Evolutionary conservation across 2,113 vertebrate genomes (phyloP).

Genomic region (Phylloscopus trochiloides): DNA sequence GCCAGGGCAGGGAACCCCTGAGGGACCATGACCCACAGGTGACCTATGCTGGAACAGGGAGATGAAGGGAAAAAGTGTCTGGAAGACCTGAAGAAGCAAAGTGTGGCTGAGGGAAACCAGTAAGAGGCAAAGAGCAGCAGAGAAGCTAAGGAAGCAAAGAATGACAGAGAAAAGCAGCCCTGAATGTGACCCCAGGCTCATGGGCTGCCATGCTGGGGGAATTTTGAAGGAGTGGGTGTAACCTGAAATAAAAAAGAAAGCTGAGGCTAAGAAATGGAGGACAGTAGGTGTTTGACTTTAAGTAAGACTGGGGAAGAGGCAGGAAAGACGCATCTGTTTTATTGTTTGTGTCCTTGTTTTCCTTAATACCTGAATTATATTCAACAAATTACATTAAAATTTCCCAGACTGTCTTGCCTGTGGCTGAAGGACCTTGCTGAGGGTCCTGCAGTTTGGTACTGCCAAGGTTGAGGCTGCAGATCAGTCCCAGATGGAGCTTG

Average conservation of each 20-base stretch:
- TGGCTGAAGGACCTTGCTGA: not conserved
- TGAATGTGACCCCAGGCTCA: not conserved
- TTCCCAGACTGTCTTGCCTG: not conserved
- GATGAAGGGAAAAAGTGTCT: not conserved
- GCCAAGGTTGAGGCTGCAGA: not conserved
- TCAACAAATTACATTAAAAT: not conserved
- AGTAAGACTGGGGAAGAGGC: not conserved
- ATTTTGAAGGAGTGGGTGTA: not conserved
- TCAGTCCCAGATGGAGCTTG: not conserved
- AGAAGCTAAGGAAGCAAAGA: not conserved
- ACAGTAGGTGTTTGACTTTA: not conserved
- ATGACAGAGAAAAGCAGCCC: not conserved
- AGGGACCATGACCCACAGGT: not conserved
- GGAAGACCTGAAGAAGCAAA: not conserved
- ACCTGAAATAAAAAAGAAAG: not conserved
- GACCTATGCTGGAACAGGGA: not conserved
- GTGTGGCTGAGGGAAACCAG: not conserved
- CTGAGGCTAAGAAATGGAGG: not conserved
- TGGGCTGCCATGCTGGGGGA: not conserved
- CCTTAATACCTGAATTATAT: not conserved
- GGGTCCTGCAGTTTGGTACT: not conserved
- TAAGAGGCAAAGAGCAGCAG: not conserved
- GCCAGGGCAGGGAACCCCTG: not conserved
- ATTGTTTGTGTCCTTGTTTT: not conserved
- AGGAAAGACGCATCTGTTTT: not conserved